Evolutionary conservation across 2,797 vertebrate genomes (phyloP).

Genomic region (Tangara arthus): DNA sequence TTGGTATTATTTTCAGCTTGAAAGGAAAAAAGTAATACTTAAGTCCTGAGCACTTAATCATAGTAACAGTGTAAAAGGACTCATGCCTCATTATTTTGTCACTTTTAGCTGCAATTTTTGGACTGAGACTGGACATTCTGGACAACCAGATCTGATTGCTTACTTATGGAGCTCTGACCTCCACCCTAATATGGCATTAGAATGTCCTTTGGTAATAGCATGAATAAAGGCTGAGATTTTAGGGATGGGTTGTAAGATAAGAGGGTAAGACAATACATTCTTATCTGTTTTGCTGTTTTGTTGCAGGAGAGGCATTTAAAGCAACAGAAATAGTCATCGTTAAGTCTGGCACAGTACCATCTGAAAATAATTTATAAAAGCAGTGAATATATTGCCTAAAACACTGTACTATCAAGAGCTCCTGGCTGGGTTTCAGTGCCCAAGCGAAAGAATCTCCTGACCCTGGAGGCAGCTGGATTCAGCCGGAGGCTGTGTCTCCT

Average conservation of each 20-base stretch:
- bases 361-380: not conserved
- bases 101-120: not conserved
- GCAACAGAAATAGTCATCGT: not conserved
- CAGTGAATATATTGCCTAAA: not conserved
- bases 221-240: not conserved
- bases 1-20: not conserved
- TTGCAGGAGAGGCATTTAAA: not conserved
- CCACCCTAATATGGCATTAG: accelerated
- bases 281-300: not conserved
- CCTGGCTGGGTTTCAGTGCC: not conserved
- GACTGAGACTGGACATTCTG: not conserved
- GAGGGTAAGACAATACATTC: not conserved
- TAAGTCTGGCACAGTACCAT: not conserved
- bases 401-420: not conserved
- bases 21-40: not conserved
- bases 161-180: not conserved
- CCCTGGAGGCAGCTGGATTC: not conserved
- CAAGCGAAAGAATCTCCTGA: not conserved
- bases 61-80: not conserved
- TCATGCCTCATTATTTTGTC: not conserved
- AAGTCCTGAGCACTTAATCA: not conserved
- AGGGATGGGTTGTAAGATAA: not conserved
- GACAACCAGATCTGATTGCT: not conserved
- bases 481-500: accelerated
- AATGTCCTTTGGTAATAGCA: not conserved